A percentile compares a stretch with the other conserved stretches of the same genome.
Conservation (phyloP, 2,797 vertebrate species). For the Enteromius thamalakanensis region DNA sequence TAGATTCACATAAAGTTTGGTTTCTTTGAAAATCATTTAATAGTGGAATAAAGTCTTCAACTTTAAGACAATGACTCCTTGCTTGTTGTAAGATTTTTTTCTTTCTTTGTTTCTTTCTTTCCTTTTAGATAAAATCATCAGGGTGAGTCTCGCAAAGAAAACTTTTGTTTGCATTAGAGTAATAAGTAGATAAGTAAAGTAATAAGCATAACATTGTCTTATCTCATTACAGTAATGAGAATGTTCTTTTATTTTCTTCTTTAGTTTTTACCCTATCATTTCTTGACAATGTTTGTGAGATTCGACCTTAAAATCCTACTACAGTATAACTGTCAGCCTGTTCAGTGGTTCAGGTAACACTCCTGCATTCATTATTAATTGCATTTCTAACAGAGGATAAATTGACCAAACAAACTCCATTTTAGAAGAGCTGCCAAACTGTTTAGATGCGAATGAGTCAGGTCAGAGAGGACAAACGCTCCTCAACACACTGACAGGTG, state of each 20-base stretch:
- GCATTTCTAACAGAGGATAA: not conserved
- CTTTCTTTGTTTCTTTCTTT: not conserved
- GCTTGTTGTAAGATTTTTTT: not conserved
- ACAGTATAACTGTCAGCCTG: not conserved
- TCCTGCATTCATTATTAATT: not conserved
- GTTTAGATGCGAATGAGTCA: slow-evolving; percentile 1
- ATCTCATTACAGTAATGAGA: not conserved
- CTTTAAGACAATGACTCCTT: not conserved
- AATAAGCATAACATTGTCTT: not conserved
- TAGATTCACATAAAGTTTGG: not conserved
- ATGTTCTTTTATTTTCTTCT: not conserved
- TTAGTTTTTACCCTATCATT: not conserved
- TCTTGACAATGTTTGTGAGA: not conserved
- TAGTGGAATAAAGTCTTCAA: not conserved
- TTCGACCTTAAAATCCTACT: not conserved
- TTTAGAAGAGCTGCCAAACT: not conserved
- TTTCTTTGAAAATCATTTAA: not conserved
- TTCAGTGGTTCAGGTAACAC: not conserved
- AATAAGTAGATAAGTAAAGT: not conserved
- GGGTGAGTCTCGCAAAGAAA: not conserved
- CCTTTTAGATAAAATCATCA: not conserved
- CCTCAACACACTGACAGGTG: slow-evolving; percentile 1
- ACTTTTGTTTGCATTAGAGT: not conserved
- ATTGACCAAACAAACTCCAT: not conserved
- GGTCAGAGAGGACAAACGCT: slow-evolving; percentile 5